Percentiles rank a stretch among this genome's conserved stretches.
Conservation (phyloP, 1,140 invertebrate species). For the Lepidurus arcticus region DNA sequence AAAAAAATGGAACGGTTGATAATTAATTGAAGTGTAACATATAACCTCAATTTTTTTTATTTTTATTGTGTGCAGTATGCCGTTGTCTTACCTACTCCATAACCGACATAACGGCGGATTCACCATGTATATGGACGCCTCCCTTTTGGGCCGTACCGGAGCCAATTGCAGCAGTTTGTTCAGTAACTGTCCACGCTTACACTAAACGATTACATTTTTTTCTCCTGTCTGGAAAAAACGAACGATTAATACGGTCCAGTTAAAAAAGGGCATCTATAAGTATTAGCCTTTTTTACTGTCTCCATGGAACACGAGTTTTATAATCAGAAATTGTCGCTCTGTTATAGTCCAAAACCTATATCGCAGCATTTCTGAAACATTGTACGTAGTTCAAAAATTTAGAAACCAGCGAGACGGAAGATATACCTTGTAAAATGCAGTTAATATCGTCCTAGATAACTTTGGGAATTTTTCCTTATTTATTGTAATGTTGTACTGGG, state of each 20-base stretch:
- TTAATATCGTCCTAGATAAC: no score
- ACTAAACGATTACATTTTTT: slow-evolving; percentile 20
- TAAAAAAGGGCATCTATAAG: slow-evolving; percentile 1
- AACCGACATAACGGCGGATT: slow-evolving; percentile 33
- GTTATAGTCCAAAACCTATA: no score
- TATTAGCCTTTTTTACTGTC: not conserved
- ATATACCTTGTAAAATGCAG: no score
- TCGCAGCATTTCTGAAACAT: no score
- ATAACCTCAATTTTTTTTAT: no score
- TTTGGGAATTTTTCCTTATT: no score
- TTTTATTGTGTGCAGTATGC: slow-evolving; percentile 26
- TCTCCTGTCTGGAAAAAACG: not conserved
- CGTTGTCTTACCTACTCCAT: slow-evolving; percentile 34
- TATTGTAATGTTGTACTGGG: no score
- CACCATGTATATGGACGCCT: slow-evolving; percentile 32
- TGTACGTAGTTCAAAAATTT: no score
- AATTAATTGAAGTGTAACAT: not conserved
- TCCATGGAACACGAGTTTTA: no score
- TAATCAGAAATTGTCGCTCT: no score
- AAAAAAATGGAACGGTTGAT: not conserved
- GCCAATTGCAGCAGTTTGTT: slow-evolving; percentile 32
- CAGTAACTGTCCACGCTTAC: slow-evolving; percentile 30
- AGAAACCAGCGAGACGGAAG: no score
- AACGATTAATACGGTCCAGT: not conserved
- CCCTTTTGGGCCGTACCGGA: slow-evolving; percentile 29